These are phyloP conservation scores for Acanthosepion pharaonis DNA, from an alignment of 2,888 invertebrate species.

Conservation along the genomic window DNA sequence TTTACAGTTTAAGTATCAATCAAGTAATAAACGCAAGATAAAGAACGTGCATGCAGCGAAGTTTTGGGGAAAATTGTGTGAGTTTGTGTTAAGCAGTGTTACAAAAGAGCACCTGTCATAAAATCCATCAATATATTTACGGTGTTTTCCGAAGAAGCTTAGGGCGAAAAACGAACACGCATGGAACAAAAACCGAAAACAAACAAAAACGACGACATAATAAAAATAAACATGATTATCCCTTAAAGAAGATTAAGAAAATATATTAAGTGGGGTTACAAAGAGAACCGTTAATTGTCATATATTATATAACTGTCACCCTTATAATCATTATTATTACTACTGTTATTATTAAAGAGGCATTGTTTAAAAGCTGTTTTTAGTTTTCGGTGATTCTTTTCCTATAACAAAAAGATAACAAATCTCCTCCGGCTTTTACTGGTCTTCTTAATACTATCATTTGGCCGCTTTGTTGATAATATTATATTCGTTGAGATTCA, in stretches of 20 bases:
- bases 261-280: no score
- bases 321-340: not conserved
- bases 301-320: not conserved
- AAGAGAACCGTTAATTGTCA: no score
- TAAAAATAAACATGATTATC: no score
- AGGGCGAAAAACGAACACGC: no score
- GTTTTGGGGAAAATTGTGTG: not conserved
- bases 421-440: no score
- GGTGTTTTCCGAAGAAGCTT: not conserved
- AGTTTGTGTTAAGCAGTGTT: not conserved
- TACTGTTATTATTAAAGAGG: not conserved
- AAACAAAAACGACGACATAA: no score
- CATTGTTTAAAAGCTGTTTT: not conserved
- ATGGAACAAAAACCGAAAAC: no score
- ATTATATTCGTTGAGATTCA: no score
- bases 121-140: not conserved
- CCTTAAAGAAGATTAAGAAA: no score
- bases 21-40: not conserved
- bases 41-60: not conserved
- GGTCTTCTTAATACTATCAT: no score
- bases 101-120: not conserved
- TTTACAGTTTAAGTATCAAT: not conserved
- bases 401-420: no score
- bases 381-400: not conserved
- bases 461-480: no score